phyloP scores from a whole-genome alignment of 2,888 invertebrate species.

The Synergus laeviventris region DNA sequence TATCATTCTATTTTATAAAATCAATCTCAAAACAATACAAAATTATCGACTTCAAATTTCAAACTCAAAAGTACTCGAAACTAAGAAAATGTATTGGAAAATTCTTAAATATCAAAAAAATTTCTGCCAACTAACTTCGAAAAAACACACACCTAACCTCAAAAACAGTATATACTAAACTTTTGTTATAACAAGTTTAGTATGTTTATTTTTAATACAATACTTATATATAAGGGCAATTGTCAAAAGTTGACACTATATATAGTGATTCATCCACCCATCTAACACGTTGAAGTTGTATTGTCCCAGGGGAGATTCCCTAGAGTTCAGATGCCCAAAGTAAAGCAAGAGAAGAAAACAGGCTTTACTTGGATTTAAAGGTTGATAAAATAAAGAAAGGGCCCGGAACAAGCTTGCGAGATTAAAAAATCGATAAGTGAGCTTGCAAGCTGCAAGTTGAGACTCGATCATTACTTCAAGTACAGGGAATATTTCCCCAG shows the following conservation, averaged over 20 bases:
- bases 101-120: too few relatives aligned
- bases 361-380: neutral
- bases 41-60: too few relatives aligned
- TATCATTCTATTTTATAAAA: too few relatives aligned
- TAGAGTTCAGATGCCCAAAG: neutral
- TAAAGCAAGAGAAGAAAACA: neutral
- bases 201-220: too few relatives aligned
- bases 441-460: neutral
- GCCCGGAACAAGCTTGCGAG: neutral
- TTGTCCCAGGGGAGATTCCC: neutral
- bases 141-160: neutral
- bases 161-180: too few relatives aligned
- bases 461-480: neutral
- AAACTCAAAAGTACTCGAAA: too few relatives aligned
- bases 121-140: too few relatives aligned
- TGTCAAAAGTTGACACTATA: too few relatives aligned
- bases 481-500: neutral
- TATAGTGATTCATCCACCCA: too few relatives aligned
- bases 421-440: slow-evolving; percentile 36
- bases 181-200: neutral
- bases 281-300: neutral
- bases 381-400: neutral
- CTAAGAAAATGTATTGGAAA: too few relatives aligned
- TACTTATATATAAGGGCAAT: too few relatives aligned
- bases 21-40: too few relatives aligned